A percentile compares a stretch with the other conserved stretches of the same genome.
These are phyloP conservation scores for Diabrotica balteata DNA, from an alignment of 2,888 invertebrate species.

Conservation along the genomic window DNA sequence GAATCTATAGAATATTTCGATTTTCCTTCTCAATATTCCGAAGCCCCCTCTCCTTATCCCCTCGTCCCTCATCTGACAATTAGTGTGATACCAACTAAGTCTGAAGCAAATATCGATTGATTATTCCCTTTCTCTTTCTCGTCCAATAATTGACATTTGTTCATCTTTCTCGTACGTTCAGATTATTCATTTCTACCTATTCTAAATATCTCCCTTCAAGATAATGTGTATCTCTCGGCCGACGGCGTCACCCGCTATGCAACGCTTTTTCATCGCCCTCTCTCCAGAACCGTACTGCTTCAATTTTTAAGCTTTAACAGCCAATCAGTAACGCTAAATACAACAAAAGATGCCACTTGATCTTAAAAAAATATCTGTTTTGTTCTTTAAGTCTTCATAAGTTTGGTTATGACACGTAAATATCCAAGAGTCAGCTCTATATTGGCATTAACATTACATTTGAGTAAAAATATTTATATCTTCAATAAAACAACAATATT, in stretches of 20 bases:
- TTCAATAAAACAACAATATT: too few species aligned
- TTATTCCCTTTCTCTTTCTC: constrained; percentile 50
- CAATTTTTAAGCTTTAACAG: too few species aligned
- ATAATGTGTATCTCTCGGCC: constrained; percentile 42
- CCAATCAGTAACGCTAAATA: too few species aligned
- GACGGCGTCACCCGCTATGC: constrained; percentile 35
- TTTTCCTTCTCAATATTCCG: constrained; percentile 37
- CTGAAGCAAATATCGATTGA: constrained; percentile 60
- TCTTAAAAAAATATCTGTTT: too few species aligned
- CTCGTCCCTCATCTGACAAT: constrained; percentile 53
- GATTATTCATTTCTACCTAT: constrained; percentile 45
- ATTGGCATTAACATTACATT: too few species aligned
- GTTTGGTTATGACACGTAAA: too few species aligned
- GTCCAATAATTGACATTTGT: constrained; percentile 53
- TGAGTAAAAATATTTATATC: too few species aligned
- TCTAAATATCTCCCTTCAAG: constrained; percentile 42
- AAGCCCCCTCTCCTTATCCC: constrained; percentile 23
- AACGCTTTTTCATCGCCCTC: constrained; percentile 38
- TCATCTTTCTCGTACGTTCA: constrained; percentile 51
- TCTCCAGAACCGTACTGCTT: constrained; percentile 16
- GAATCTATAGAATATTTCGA: constrained; percentile 43
- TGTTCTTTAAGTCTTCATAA: too few species aligned
- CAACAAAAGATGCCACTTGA: too few species aligned
- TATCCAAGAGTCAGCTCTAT: too few species aligned
- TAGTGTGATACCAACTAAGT: constrained; percentile 60